These are phyloP conservation scores for Lysiphlebus fabarum DNA, from an alignment of 1,140 invertebrate species.

Conservation along the genomic window DNA sequence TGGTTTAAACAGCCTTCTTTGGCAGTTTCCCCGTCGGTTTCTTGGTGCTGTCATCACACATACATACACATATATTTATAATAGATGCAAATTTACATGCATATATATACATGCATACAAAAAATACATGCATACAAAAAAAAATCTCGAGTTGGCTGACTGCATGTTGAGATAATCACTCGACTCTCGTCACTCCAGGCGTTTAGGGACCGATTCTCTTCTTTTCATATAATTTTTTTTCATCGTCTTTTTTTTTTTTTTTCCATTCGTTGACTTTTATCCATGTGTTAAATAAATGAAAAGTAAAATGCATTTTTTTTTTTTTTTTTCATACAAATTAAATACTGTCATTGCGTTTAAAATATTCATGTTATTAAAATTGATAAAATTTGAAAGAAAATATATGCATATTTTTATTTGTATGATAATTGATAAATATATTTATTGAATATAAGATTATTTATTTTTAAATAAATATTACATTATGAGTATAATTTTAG, in stretches of 20 bases:
- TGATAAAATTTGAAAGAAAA: background rate
- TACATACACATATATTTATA: slow-evolving; percentile 1
- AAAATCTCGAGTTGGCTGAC: background rate
- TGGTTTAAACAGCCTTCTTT: slow-evolving; percentile 22
- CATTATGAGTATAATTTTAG: too few species aligned
- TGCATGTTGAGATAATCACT: slow-evolving; percentile 22
- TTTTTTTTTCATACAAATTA: too few species aligned
- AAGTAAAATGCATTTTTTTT: too few species aligned
- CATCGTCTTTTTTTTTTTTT: slow-evolving; percentile 1
- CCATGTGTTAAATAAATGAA: background rate
- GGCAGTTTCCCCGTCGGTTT: slow-evolving; percentile 23
- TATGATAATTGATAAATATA: background rate
- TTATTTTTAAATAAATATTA: too few species aligned
- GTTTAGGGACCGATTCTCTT: slow-evolving; percentile 23
- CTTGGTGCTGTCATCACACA: slow-evolving; percentile 10
- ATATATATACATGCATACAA: slow-evolving; percentile 6
- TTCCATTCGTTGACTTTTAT: background rate
- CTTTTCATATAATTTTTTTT: background rate
- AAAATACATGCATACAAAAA: too few species aligned
- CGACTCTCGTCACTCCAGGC: slow-evolving; percentile 26
- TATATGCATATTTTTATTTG: background rate
- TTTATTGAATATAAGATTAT: background rate
- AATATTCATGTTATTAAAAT: background rate
- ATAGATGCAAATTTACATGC: background rate
- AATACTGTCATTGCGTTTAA: background rate